phyloP scores from a whole-genome alignment of 2,888 invertebrate species.

The Congeria kusceri region DNA sequence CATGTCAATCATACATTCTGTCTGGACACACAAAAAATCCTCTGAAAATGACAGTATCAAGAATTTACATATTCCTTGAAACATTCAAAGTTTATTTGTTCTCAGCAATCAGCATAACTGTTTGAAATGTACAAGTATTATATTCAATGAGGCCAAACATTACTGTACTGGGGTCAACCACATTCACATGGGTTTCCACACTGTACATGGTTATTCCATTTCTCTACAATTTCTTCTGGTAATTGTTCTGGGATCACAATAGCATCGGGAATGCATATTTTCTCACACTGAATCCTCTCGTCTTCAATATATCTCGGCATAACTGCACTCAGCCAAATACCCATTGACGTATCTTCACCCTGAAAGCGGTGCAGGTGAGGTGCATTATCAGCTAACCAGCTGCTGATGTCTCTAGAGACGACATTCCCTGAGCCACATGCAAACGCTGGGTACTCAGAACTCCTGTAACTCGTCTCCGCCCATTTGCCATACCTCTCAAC shows the following conservation, averaged over 20 bases:
- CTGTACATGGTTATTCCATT: conserved; percentile 67
- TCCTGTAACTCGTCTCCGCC: conserved; percentile 80
- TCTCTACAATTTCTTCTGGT: conserved; percentile 56
- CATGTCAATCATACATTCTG: too few species aligned
- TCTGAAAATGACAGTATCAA: too few species aligned
- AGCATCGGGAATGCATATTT: conserved; percentile 61
- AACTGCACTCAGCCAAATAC: conserved; percentile 84
- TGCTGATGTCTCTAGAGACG: conserved; percentile 77
- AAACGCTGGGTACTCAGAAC: conserved; percentile 82
- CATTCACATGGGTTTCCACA: conserved; percentile 72
- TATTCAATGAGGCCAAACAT: too few species aligned
- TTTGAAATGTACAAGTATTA: too few species aligned
- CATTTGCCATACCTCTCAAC: conserved; percentile 85
- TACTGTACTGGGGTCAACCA: neutral
- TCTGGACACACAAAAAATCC: too few species aligned
- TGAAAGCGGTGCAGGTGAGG: conserved; percentile 77
- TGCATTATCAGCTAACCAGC: conserved; percentile 79
- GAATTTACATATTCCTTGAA: too few species aligned
- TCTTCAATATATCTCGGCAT: conserved; percentile 67
- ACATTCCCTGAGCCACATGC: conserved; percentile 85
- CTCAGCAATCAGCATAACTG: too few species aligned
- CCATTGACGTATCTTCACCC: conserved; percentile 85
- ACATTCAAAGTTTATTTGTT: too few species aligned
- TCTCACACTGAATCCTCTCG: conserved; percentile 71
- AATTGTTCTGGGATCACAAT: conserved; percentile 71